Conservation (phyloP, 2,797 vertebrate genomes). For the Bovichtus variegatus region DNA sequence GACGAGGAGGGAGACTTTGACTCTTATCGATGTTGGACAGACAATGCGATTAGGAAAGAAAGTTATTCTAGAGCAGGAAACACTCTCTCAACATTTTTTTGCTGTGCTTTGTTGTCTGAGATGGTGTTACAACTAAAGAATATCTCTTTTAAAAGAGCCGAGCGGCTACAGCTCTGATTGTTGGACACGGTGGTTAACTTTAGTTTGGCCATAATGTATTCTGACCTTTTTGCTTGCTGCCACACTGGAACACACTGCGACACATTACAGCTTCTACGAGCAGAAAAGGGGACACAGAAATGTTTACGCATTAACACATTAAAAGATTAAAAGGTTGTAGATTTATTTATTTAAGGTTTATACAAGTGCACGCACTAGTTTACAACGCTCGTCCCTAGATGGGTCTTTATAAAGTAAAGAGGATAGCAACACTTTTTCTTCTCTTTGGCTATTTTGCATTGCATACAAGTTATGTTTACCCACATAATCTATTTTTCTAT, state of each 20-base stretch:
- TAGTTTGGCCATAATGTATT: not conserved
- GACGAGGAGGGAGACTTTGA: conserved; percentile 34
- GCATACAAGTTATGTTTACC: not conserved
- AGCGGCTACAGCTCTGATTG: not conserved
- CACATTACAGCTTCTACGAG: too few relatives aligned
- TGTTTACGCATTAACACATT: not conserved
- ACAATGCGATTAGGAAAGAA: conserved; percentile 51
- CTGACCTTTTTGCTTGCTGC: not conserved
- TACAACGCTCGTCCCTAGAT: too few relatives aligned
- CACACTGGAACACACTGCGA: not conserved
- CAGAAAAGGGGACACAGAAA: not conserved
- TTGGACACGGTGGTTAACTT: conserved; percentile 12
- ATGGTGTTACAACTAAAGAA: not conserved
- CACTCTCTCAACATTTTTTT: not conserved
- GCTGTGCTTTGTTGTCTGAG: not conserved
- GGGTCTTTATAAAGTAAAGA: too few relatives aligned
- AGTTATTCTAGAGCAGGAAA: conserved; percentile 3
- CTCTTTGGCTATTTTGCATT: not conserved
- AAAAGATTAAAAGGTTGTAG: too few relatives aligned
- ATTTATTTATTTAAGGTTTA: not conserved
- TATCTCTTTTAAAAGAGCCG: not conserved
- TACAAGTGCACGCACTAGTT: too few relatives aligned
- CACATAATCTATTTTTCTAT: not conserved
- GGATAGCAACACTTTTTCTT: not conserved
- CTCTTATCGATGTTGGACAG: conserved; percentile 40